phyloP scores from a whole-genome alignment of 2,113 vertebrate genomes.

The Amia ocellicauda region DNA sequence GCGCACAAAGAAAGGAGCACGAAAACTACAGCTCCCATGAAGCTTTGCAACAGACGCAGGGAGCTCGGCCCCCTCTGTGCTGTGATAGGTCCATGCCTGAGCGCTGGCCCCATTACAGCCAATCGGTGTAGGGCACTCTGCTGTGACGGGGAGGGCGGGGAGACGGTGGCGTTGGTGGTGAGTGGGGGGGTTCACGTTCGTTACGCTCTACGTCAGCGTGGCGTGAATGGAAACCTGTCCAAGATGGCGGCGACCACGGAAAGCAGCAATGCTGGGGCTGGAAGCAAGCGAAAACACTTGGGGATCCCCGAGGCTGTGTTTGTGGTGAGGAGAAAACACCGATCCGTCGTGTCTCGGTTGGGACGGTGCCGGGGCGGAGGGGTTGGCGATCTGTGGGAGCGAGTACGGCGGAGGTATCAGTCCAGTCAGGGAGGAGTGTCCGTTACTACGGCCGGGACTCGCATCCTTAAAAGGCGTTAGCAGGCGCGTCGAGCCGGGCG shows the following conservation, averaged over 20 bases:
- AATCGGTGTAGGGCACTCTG: no score
- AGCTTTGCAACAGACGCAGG: no score
- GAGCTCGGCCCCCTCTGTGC: no score
- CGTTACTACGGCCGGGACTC: neutral
- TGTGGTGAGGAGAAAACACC: slow-evolving; percentile 68
- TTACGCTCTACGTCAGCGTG: slow-evolving; percentile 29
- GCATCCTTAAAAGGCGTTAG: neutral
- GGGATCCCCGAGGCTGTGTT: slow-evolving; percentile 90
- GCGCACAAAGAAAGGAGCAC: no score
- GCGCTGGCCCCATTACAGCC: no score
- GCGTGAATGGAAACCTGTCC: slow-evolving; percentile 58
- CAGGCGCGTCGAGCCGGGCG: neutral
- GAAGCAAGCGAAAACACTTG: slow-evolving; percentile 75
- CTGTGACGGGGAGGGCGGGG: no score
- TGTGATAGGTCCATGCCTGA: no score
- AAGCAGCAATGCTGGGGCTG: slow-evolving; percentile 59
- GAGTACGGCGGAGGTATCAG: slow-evolving; percentile 14
- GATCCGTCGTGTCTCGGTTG: neutral
- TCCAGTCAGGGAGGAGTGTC: neutral
- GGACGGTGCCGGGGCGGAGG: fast-evolving
- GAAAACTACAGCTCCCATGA: no score
- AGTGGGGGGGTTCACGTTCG: neutral
- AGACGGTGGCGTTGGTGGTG: no score
- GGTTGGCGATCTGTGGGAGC: neutral
- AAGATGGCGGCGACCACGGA: slow-evolving; percentile 85